Evolutionary conservation across 2,113 vertebrate species (phyloP).

Genomic region (Rhinolophus sinicus): DNA sequence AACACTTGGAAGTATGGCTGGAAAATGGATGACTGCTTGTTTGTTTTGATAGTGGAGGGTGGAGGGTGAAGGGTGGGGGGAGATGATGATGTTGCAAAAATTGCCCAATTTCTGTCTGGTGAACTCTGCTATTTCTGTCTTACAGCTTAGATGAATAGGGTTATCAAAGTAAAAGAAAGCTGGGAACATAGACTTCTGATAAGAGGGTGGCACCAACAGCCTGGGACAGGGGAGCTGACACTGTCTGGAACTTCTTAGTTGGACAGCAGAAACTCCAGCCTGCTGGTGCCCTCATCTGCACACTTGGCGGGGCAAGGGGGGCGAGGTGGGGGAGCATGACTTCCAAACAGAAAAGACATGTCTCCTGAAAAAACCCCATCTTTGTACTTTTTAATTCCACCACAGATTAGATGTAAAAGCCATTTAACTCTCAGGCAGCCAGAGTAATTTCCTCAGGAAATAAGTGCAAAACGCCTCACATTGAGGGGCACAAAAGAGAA

Average conservation of each 20-base stretch:
- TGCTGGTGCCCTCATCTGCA: neutral
- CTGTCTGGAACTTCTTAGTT: neutral
- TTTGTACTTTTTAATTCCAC: neutral
- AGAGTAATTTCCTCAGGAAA: neutral
- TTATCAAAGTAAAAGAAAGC: neutral
- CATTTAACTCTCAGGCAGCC: neutral
- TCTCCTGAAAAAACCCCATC: neutral
- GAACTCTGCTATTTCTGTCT: neutral
- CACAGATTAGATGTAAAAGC: neutral
- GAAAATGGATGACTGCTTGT: neutral
- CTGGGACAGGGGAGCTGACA: too few species aligned
- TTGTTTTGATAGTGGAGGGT: neutral
- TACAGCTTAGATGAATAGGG: neutral
- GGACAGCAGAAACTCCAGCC: neutral
- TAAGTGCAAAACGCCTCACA: neutral
- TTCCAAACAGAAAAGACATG: neutral
- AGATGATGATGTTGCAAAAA: neutral
- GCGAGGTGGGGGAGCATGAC: neutral
- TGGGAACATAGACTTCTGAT: neutral
- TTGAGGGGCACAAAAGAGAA: neutral
- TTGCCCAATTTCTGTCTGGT: neutral
- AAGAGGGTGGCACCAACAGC: neutral
- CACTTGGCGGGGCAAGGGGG: fast-evolving
- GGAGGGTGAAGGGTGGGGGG: too few species aligned
- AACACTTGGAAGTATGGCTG: neutral